phyloP scores from a whole-genome alignment of 1,140 invertebrate species.

The Pinna nobilis region DNA sequence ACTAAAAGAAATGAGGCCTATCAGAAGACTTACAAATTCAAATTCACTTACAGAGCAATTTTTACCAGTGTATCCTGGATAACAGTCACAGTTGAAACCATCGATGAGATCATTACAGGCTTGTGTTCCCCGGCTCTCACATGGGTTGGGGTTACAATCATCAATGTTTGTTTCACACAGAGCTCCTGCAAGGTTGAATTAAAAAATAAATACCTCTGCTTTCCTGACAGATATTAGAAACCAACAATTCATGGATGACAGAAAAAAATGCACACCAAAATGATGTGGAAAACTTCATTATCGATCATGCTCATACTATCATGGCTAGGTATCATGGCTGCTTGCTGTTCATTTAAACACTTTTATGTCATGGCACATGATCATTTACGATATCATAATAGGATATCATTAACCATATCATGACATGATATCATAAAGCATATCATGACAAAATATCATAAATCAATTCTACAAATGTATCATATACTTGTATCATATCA shows the following conservation, averaged over 20 bases:
- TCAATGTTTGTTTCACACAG: neutral
- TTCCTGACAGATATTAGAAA: slow-evolving; percentile 2
- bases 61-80: slow-evolving; percentile 27
- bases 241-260: neutral
- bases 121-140: neutral
- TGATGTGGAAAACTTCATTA: neutral
- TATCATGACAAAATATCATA: neutral
- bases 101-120: slow-evolving; percentile 16
- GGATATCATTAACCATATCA: neutral
- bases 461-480: too few species aligned
- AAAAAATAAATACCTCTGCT: slow-evolving; percentile 10
- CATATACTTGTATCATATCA: too few species aligned
- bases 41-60: slow-evolving; percentile 28
- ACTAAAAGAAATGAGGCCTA: too few species aligned
- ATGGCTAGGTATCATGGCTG: neutral
- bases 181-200: slow-evolving; percentile 1
- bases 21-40: too few species aligned
- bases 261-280: neutral
- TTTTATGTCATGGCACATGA: neutral
- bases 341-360: neutral
- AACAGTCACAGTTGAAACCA: slow-evolving; percentile 33
- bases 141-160: slow-evolving; percentile 19
- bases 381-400: neutral
- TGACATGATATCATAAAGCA: neutral
- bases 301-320: neutral